These are phyloP conservation scores for Metacarcinus magister DNA, from an alignment of 2,888 invertebrate genomes.

Conservation along the genomic window DNA sequence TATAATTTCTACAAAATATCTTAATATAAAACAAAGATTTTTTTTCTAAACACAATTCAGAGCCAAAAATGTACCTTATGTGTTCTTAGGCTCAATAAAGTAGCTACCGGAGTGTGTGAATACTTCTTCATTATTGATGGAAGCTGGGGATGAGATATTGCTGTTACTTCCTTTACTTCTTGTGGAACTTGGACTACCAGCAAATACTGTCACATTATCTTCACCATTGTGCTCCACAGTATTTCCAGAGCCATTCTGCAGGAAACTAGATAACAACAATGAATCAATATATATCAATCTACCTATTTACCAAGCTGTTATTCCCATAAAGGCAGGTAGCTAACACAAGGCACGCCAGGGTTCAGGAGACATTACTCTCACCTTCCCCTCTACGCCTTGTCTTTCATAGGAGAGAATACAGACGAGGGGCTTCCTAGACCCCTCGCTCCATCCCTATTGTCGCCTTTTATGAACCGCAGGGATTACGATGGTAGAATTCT, in stretches of 20 bases:
- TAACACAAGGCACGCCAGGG: too few species aligned
- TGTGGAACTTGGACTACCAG: neutral
- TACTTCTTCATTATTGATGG: neutral
- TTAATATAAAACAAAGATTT: neutral
- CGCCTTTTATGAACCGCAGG: too few species aligned
- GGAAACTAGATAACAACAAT: neutral
- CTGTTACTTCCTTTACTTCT: neutral
- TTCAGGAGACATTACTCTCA: too few species aligned
- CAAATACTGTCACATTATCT: neutral
- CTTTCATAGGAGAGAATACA: too few species aligned
- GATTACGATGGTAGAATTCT: neutral
- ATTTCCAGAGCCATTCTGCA: neutral
- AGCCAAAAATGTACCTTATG: neutral
- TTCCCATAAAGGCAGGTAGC: too few species aligned
- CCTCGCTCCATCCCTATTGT: too few species aligned
- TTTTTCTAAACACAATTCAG: neutral
- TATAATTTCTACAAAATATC: neutral
- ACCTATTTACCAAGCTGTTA: neutral
- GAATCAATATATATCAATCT: neutral
- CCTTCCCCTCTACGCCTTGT: too few species aligned
- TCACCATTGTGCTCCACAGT: constrained; percentile 3
- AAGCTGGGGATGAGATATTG: neutral
- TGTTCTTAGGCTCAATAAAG: neutral
- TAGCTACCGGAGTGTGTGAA: neutral
- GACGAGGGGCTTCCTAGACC: too few species aligned